A percentile compares a stretch with the other conserved stretches of the same genome.
Evolutionary conservation across 2,113 vertebrate species (phyloP).

Genomic region (Pogonocichla stellata): DNA sequence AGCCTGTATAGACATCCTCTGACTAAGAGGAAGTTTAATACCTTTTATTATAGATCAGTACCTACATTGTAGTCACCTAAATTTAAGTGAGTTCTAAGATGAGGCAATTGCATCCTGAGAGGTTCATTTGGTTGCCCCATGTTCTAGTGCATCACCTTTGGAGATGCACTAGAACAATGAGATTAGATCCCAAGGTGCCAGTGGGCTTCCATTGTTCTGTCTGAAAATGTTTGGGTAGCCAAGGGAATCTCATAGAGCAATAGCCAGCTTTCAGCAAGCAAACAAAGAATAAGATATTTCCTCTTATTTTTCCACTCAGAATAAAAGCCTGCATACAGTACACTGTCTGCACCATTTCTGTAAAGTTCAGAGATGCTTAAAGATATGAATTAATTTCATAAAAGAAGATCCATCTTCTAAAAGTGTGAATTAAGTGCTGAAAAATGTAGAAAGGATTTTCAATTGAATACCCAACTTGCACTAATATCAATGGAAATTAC

Average conservation of each 20-base stretch:
- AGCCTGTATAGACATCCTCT: not conserved
- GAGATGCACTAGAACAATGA: not conserved
- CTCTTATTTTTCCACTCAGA: not conserved
- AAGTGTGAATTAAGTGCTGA: not conserved
- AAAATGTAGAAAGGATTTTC: not conserved
- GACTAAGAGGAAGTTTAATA: not conserved
- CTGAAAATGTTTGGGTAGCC: not conserved
- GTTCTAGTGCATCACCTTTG: not conserved
- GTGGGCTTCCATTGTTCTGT: not conserved
- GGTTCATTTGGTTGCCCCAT: not conserved
- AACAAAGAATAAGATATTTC: not conserved
- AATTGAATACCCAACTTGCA: not conserved
- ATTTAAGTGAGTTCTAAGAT: not conserved
- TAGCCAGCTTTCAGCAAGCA: not conserved
- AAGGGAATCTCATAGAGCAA: not conserved
- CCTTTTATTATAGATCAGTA: not conserved
- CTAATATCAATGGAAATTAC: not conserved
- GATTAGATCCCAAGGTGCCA: not conserved
- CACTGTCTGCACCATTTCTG: not conserved
- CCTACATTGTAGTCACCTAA: not conserved
- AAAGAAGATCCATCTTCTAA: not conserved
- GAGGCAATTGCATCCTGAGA: not conserved
- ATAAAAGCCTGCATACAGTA: not conserved
- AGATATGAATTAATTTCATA: not conserved
- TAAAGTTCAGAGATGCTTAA: not conserved